Base-by-base conservation (phyloP, 2,113 vertebrate species). In the Eolophus roseicapilla region DNA sequence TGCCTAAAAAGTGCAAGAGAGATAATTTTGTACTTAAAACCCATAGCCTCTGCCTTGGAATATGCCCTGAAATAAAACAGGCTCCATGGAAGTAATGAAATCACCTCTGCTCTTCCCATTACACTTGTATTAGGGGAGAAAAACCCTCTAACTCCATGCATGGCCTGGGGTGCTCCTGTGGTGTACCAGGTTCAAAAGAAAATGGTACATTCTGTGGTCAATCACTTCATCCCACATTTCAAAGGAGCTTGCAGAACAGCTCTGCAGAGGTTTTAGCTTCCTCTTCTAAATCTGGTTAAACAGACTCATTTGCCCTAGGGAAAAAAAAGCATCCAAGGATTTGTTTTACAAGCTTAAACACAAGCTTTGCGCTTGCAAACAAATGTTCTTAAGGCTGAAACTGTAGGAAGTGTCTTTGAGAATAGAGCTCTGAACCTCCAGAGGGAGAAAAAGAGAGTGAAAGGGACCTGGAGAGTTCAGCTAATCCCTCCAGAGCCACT, bases 391-490 rank as follows among this genome's bases (percentile, higher is more conserved):
- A 53, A 84, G 79, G 91, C 69, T 92, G 83, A 91, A 82, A 83
- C 7, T 27, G 62, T 63, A 68, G 60, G 77, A 92, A 46, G 12
- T 14, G 57, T 71, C 85, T 96, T 86, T 90, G 70, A 89, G 88
- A 95, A 41, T 0, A 29, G 53, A 95, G 69, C 86, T 83, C 17
- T 13, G 62, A 41, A 50, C 63, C 76, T 86, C 86, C 76, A 84
- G 91, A 92, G 93, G 75, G 81, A 96, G 88, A 95, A 92, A 82
- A 88, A 92, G 96, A 94, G 95, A 95, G 93, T 96, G 91, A 93
- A 86, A 68, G 80, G 64, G 85, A 37, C 43, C 69, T 47, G 93
- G 64, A 44, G 85, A 59, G 13, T 13, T 37, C 10, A 35, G 86
- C 69, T 47, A 3, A 2, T 20, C 23, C 0, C 69, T 55, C 11